Evolutionary conservation across 2,797 vertebrate genomes (phyloP).

Genomic region (Crax fasciolata): DNA sequence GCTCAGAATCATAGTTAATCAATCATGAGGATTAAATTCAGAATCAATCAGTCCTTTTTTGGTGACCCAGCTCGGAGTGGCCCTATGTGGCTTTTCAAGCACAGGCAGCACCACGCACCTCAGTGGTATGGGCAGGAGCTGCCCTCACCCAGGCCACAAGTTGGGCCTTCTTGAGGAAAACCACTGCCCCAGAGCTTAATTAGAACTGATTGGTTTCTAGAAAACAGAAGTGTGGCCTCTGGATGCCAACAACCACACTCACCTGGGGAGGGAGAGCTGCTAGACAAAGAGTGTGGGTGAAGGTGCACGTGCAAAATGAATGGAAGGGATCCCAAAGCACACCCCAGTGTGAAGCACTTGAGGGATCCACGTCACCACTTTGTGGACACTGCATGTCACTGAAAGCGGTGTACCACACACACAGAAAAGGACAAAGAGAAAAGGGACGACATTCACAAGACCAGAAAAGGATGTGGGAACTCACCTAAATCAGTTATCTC

Average conservation of each 20-base stretch:
- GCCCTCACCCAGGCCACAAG: background rate
- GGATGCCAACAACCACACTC: background rate
- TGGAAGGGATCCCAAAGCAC: background rate
- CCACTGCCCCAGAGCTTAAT: background rate
- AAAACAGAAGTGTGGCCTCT: background rate
- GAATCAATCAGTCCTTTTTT: background rate
- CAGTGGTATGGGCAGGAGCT: background rate
- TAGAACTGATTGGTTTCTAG: background rate
- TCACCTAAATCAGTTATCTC: conserved; percentile 88
- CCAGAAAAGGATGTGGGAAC: conserved; percentile 56
- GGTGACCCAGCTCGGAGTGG: background rate
- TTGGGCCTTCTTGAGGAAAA: background rate
- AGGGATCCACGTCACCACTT: background rate
- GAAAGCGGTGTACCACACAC: background rate
- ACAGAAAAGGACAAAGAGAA: background rate
- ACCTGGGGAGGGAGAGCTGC: background rate
- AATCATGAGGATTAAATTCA: rapidly evolving
- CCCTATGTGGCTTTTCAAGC: background rate
- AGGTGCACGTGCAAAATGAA: background rate
- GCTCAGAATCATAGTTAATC: background rate
- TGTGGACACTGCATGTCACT: background rate
- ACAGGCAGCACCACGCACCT: rapidly evolving
- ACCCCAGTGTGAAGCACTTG: background rate
- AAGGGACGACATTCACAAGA: background rate
- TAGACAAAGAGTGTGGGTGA: background rate